Percentiles rank a stretch among this genome's conserved stretches.
These are phyloP conservation scores for Drosophila diplacantha DNA, from an alignment of 2,888 invertebrate genomes.

Conservation along the genomic window DNA sequence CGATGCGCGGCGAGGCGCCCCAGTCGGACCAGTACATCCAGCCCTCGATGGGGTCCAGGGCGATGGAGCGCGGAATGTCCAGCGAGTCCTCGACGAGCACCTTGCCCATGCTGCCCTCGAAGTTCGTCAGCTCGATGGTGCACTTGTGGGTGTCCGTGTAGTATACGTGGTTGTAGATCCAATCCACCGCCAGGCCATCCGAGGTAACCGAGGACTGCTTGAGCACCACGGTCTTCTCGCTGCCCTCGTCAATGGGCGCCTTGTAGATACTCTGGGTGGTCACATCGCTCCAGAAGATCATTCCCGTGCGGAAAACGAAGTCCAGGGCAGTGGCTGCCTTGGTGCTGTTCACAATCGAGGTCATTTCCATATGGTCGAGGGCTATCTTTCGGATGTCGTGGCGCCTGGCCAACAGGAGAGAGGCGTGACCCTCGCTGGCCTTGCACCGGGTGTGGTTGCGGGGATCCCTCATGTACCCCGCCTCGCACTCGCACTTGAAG, in stretches of 20 bases:
- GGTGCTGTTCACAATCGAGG: conserved; percentile 94
- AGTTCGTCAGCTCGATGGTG: conserved; percentile 94
- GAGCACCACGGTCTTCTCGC: conserved; percentile 89
- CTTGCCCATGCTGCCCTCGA: conserved; percentile 94
- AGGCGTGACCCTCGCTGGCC: conserved; percentile 94
- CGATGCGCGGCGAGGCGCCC: conserved; percentile 95
- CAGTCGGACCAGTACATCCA: conserved; percentile 99
- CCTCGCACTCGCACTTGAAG: conserved; percentile 94
- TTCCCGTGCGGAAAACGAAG: conserved; percentile 93
- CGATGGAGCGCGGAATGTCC: conserved; percentile 96
- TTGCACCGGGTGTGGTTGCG: conserved; percentile 90
- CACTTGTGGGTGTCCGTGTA: conserved; percentile 97
- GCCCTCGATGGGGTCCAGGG: conserved; percentile 93
- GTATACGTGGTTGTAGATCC: conserved; percentile 98
- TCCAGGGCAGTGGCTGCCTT: conserved; percentile 96
- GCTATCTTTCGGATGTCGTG: conserved; percentile 95
- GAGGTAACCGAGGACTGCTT: conserved; percentile 91
- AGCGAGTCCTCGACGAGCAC: conserved; percentile 90
- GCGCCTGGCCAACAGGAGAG: conserved; percentile 90
- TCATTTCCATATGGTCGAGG: conserved; percentile 94
- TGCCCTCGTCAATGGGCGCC: conserved; percentile 95
- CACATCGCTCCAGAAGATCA: conserved; percentile 99
- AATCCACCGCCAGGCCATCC: conserved; percentile 98
- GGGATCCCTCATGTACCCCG: conserved; percentile 92
- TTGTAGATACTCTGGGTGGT: conserved; percentile 94